phyloP scores from a whole-genome alignment of 2,888 invertebrate genomes.

The Congeria kusceri region DNA sequence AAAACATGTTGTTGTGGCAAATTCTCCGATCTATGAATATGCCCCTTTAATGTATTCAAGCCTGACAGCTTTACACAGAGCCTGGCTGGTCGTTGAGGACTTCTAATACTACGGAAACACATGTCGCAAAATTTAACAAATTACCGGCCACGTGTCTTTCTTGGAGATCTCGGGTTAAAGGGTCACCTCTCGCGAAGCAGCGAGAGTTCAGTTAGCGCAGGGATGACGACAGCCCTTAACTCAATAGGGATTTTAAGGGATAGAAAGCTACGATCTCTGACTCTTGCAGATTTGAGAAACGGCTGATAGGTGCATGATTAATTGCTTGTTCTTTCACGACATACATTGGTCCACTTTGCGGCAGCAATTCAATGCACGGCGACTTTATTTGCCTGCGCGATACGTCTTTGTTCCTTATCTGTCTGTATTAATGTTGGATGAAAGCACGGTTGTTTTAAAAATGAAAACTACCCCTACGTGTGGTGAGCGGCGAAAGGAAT shows the following conservation, averaged over 20 bases:
- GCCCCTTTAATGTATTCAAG: too few relatives aligned
- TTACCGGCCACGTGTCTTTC: constrained; percentile 28
- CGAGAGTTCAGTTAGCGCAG: constrained; percentile 31
- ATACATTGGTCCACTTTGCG: constrained; percentile 47
- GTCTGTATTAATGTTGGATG: constrained; percentile 2
- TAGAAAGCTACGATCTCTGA: constrained; percentile 45
- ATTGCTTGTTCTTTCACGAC: constrained; percentile 20
- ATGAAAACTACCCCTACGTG: not conserved
- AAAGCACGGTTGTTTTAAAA: constrained; percentile 8
- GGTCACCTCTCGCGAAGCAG: constrained; percentile 46
- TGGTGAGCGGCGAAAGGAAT: not conserved
- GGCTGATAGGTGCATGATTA: constrained; percentile 52
- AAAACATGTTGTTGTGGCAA: too few relatives aligned
- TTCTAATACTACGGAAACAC: constrained; percentile 12
- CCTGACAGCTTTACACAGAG: too few relatives aligned
- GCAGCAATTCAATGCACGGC: constrained; percentile 22
- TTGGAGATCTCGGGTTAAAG: constrained; percentile 34
- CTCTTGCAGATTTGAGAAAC: constrained; percentile 28
- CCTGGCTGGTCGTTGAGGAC: too few relatives aligned
- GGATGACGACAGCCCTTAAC: constrained; percentile 32
- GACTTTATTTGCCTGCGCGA: constrained; percentile 28
- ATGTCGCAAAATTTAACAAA: constrained; percentile 39
- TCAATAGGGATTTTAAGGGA: constrained; percentile 48
- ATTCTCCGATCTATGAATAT: too few relatives aligned
- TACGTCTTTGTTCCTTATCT: constrained; percentile 51